Percentiles rank a stretch among this genome's conserved stretches.
Conservation (phyloP, 2,113 vertebrate species). For the Lota lota region DNA sequence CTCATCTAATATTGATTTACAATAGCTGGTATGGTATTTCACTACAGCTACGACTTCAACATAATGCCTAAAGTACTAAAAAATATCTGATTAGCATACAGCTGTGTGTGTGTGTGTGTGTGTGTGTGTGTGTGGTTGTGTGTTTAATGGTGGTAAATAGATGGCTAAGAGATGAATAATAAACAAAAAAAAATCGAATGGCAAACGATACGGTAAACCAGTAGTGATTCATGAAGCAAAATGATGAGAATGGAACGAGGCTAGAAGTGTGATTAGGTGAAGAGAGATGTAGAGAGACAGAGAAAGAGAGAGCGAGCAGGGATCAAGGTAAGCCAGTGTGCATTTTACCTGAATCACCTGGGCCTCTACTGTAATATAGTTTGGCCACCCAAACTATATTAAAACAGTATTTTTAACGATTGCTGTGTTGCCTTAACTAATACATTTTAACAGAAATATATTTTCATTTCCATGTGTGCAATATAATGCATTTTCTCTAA, state of each 20-base stretch:
- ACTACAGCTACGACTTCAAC: no score
- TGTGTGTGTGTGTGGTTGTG: not conserved
- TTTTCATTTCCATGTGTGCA: no score
- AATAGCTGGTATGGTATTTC: no score
- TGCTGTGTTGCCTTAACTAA: no score
- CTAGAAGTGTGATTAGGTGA: not conserved
- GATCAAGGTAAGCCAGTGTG: slow-evolving; percentile 69
- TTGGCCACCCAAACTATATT: no score
- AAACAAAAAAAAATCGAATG: slow-evolving; percentile 13
- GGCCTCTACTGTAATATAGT: no score
- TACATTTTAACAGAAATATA: no score
- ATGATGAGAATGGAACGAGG: slow-evolving; percentile 28
- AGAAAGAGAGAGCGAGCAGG: slow-evolving; percentile 21
- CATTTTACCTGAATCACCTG: slow-evolving; percentile 14
- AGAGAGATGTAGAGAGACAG: slow-evolving; percentile 14
- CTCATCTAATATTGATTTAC: no score
- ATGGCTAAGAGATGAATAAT: not conserved
- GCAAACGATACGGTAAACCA: not conserved
- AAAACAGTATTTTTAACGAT: no score
- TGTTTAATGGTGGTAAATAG: not conserved
- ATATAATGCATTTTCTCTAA: slow-evolving; percentile 14
- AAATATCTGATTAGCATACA: no score
- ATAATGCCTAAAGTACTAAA: no score
- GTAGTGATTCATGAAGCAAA: slow-evolving; percentile 33
- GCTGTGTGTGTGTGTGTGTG: no score